Conservation (phyloP, 2,113 vertebrate genomes). For the Laterallus jamaicensis region DNA sequence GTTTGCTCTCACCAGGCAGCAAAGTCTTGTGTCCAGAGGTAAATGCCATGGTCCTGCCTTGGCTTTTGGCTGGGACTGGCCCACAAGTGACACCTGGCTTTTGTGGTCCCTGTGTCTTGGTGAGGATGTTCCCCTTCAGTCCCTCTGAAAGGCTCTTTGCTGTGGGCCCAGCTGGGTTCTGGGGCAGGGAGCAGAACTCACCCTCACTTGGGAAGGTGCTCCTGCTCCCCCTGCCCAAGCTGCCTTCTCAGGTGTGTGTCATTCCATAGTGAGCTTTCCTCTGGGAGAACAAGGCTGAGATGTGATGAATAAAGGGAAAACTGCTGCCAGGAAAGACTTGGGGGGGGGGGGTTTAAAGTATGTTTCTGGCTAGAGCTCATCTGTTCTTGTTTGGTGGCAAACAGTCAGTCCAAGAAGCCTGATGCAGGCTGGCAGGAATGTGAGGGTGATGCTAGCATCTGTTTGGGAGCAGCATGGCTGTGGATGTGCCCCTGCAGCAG, state of each 20-base stretch:
- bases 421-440: background rate
- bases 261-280: background rate
- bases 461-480: fast-evolving
- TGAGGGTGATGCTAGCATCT: fast-evolving
- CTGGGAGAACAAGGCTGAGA: background rate
- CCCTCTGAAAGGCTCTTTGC: background rate
- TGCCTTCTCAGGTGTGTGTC: background rate
- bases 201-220: background rate
- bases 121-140: background rate
- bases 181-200: background rate
- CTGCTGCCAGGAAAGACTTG: background rate
- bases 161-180: background rate
- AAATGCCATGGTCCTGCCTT: background rate
- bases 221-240: background rate
- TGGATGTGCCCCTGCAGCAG: background rate
- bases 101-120: fast-evolving
- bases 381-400: background rate
- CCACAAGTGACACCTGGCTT: background rate
- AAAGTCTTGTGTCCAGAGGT: background rate
- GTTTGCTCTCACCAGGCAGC: background rate
- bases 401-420: background rate
- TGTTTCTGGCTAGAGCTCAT: background rate
- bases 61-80: background rate
- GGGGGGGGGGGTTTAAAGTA: background rate
- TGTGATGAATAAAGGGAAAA: background rate